Base-by-base conservation (phyloP, 2,113 vertebrate species). In the Saccopteryx bilineata region DNA sequence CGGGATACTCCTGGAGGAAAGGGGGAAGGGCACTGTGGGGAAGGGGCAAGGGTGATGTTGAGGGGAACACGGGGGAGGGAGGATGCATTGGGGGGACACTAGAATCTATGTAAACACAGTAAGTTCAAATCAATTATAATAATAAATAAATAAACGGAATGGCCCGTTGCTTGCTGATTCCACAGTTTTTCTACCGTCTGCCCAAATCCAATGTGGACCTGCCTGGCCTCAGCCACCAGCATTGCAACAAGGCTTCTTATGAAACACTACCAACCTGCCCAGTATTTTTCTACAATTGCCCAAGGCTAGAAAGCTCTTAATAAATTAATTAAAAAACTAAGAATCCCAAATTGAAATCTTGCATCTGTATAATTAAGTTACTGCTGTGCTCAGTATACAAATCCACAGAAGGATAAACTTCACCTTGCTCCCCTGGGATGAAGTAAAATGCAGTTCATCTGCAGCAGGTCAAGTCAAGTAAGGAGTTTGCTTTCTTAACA, bases 401-500 rank as follows among this genome's bases (percentile, higher is more conserved):
- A 80, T 66, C 52, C 56, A 68, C 13, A 31, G 39, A 31, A 87
- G 39, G 60, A 86, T 72, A 66, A 33, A 24, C 28, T 86, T 85
- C 54, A 68, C 31, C 66, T 33, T 23, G 23, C 6, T 87, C 58
- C n/a, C 28, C 54, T 19, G 0, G 26, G 83, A 85, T 83, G 60
- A 60, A 93, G 96, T 89, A 91, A 0, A 5, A 52, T 87, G 17
- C 75, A 81, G 13, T 17, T 89, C 48, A 61, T 61, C 69, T 96
- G 79, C 58, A 71, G 50, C 58, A 84, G 58, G 26, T 26, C 7
- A 58, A 68, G 58, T 72, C 87, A 72, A 9, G 56, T 65, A 82
- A 93, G n/a, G 24, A 83, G 91, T 58, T 52, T 60, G 12, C 23
- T 63, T 75, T 95, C 82, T 96, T 48, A 95, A 91, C 61, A 85